Percentiles rank a stretch among this genome's conserved stretches.
Conservation (phyloP, 2,113 vertebrate genomes). For the Herpailurus yagouaroundi region DNA sequence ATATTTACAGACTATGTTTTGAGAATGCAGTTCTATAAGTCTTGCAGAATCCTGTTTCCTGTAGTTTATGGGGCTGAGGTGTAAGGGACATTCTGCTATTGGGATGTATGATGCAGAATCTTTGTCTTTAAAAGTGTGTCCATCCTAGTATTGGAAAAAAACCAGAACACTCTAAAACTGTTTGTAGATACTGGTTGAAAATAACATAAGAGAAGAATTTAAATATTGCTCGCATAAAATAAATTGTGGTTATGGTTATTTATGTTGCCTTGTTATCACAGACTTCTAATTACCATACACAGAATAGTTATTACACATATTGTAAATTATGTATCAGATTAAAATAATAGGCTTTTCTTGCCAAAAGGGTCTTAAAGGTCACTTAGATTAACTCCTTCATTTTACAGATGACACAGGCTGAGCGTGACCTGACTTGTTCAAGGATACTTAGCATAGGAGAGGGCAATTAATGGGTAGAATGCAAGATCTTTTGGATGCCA, state of each 20-base stretch:
- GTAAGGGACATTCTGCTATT: background rate
- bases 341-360: background rate
- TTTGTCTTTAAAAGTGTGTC: conserved; percentile 16
- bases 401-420: background rate
- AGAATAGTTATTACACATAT: background rate
- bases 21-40: background rate
- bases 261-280: background rate
- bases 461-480: background rate
- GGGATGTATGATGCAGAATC: background rate
- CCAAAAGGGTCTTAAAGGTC: background rate
- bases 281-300: background rate
- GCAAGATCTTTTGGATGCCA: background rate
- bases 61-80: background rate
- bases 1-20: background rate
- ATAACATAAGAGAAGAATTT: background rate
- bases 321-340: background rate
- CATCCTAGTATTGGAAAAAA: background rate
- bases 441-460: background rate
- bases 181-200: background rate
- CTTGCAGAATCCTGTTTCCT: background rate
- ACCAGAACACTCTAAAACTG: background rate
- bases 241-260: background rate
- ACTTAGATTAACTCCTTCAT: background rate
- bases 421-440: background rate
- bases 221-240: conserved; percentile 15